A percentile compares a stretch with the other conserved stretches of the same genome.
phyloP scores from a whole-genome alignment of 2,888 invertebrate species.

The Pyralis farinalis region DNA sequence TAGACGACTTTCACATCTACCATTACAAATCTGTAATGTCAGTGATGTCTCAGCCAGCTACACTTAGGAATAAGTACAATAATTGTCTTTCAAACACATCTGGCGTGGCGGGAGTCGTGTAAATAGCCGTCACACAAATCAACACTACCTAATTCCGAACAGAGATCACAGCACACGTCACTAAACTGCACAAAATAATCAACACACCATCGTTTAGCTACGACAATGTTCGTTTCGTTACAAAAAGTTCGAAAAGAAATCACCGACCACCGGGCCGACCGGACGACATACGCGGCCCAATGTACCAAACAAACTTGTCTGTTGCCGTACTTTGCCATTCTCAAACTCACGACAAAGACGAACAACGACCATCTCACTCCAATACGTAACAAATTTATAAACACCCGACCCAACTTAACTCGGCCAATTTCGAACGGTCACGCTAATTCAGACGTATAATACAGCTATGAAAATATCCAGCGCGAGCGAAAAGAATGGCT shows the following conservation, averaged over 20 bases:
- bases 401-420: conserved; percentile 22
- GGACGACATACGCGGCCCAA: conserved; percentile 58
- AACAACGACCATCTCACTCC: conserved; percentile 41
- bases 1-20: conserved; percentile 16
- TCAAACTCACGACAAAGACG: conserved; percentile 8
- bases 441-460: conserved; percentile 38
- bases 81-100: conserved; percentile 43
- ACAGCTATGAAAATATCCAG: conserved; percentile 39
- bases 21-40: conserved; percentile 9
- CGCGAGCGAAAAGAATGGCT: conserved; percentile 36
- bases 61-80: conserved; percentile 43
- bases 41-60: conserved; percentile 13
- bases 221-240: conserved; percentile 49
- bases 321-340: conserved; percentile 17
- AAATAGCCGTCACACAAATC: conserved; percentile 10
- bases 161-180: conserved; percentile 30
- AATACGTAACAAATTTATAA: conserved; percentile 47
- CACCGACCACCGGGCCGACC: conserved; percentile 34
- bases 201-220: conserved; percentile 49
- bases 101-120: conserved; percentile 17
- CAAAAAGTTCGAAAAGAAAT: conserved; percentile 56
- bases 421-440: conserved; percentile 21
- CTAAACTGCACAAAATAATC: conserved; percentile 31
- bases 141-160: conserved; percentile 42
- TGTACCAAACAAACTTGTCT: conserved; percentile 63